Conservation (phyloP, 2,888 invertebrate genomes). For the Zhuqinia jingwanae region DNA sequence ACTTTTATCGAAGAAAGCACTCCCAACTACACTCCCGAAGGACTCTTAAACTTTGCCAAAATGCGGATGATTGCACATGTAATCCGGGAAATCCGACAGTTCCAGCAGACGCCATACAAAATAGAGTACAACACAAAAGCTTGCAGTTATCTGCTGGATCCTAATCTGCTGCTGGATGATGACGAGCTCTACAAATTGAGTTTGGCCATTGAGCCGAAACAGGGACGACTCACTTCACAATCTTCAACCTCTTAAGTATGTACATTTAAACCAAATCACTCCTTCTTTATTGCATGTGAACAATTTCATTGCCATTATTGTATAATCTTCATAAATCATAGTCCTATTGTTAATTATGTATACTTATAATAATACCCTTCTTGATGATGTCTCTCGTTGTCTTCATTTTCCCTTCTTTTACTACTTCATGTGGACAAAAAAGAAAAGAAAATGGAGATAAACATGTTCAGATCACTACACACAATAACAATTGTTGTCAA, state of each 20-base stretch:
- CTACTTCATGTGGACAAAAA: too few species aligned
- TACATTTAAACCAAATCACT: too few species aligned
- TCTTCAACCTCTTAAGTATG: conserved; percentile 77
- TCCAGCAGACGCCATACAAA: conserved; percentile 95
- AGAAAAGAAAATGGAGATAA: too few species aligned
- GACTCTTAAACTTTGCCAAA: conserved; percentile 94
- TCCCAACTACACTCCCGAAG: conserved; percentile 93
- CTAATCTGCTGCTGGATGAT: conserved; percentile 88
- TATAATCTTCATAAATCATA: too few species aligned
- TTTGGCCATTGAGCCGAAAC: conserved; percentile 91
- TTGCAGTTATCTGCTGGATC: conserved; percentile 89
- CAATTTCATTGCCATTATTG: too few species aligned
- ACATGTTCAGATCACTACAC: background rate
- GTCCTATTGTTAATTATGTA: too few species aligned
- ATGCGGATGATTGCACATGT: conserved; percentile 98
- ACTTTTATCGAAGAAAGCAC: conserved; percentile 97
- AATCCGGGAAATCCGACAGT: conserved; percentile 93
- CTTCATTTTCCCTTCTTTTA: background rate
- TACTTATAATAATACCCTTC: background rate
- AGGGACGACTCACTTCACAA: conserved; percentile 83
- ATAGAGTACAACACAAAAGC: conserved; percentile 93
- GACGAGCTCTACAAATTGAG: conserved; percentile 91
- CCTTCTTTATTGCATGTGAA: too few species aligned
- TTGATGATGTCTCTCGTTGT: background rate
- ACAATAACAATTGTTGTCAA: conserved; percentile 39